A percentile compares a stretch with the other conserved stretches of the same genome.
These are phyloP conservation scores for Abrostola triplasia DNA, from an alignment of 2,888 invertebrate genomes.

Conservation along the genomic window DNA sequence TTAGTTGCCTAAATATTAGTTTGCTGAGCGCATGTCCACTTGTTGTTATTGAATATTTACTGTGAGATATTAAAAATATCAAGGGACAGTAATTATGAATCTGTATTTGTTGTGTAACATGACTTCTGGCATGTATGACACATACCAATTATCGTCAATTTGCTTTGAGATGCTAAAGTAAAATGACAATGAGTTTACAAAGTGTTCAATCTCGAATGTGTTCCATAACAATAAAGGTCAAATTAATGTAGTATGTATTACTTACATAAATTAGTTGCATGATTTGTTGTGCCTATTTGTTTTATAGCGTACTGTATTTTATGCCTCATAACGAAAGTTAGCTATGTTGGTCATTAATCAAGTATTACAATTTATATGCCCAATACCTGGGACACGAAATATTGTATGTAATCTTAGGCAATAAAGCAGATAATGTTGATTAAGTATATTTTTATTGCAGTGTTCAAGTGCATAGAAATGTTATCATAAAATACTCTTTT, in stretches of 20 bases:
- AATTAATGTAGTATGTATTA: slow-evolving; percentile 17
- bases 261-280: slow-evolving; percentile 10
- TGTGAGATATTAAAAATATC: slow-evolving; percentile 7
- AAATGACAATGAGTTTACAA: slow-evolving; percentile 24
- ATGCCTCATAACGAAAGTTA: background rate
- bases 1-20: background rate
- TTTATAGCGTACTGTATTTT: background rate
- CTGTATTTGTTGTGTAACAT: slow-evolving; percentile 6
- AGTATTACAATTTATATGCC: background rate
- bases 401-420: background rate
- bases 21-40: no score
- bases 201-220: slow-evolving; percentile 15
- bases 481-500: slow-evolving; percentile 48
- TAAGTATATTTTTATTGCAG: background rate
- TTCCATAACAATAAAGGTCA: slow-evolving; percentile 27
- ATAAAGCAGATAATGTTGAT: background rate
- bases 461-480: background rate
- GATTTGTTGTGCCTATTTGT: background rate
- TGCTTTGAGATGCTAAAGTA: slow-evolving; percentile 11
- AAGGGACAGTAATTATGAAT: slow-evolving; percentile 21
- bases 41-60: slow-evolving; percentile 1
- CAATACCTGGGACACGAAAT: background rate
- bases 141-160: slow-evolving; percentile 8
- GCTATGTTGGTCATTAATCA: background rate
- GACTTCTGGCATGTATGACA: slow-evolving; percentile 13